Evolutionary conservation across 2,888 invertebrate species (phyloP), one percentile per base, ranked within the genome.

Genomic region (Sphaerophoria rueppellii): DNA sequence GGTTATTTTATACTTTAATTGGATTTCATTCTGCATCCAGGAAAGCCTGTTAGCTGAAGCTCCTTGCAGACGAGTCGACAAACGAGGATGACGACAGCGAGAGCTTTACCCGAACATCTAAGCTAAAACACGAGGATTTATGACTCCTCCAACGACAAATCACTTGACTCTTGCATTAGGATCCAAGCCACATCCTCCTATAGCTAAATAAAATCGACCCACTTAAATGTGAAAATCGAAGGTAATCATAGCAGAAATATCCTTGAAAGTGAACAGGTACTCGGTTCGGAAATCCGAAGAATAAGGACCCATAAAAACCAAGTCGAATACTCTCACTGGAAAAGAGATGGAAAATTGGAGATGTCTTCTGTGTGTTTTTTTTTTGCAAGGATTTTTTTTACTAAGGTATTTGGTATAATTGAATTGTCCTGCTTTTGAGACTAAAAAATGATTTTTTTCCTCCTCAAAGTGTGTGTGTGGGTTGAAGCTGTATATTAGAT

Each of bases 1-100:
- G 73, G 70, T 71, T 79, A 71, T 65, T 78, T 78, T 70, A 60
- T 74, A 75, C 78, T 71, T 82, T 75, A 82, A 82, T 82, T 82
- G 78, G 82, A 82, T 82, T 78, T 78, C 69, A 6, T 35, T 12
- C 40, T 40, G 40, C 32, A 54, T 32, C 14, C 35, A n/a, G 24
- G 4, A 6, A 16, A 16, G n/a, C 9, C 7, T 7, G 7, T 54
- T 6, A 24, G 24, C 40, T 40, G 6, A 40, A 40, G 9, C 40
- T 40, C 40, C 40, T 40, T 40, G 12, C 43, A 43, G 12, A 0
- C 40, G 11, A 6, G 43, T 43, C 9, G 6, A 40, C 11, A 43
- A 12, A 43, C 11, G 6, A 9, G 43, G 11, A 43, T 11, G 67
- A 40, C n/a, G 24, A 37, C 40, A 24, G 52, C 4, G 55, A 57